phyloP scores from a whole-genome alignment of 2,113 vertebrate genomes.

The Turdus rufiventris region DNA sequence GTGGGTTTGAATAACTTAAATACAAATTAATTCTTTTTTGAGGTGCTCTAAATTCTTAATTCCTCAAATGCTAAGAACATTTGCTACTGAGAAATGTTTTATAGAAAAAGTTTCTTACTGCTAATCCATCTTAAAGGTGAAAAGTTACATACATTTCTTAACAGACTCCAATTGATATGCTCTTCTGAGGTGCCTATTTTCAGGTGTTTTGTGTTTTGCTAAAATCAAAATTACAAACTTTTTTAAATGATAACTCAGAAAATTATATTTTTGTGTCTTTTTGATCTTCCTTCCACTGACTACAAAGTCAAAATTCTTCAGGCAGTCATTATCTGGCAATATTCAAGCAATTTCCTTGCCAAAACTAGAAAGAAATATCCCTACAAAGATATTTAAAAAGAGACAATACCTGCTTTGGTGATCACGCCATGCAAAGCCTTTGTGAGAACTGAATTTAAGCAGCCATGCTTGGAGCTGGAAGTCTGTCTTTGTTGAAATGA shows the following conservation, averaged over 20 bases:
- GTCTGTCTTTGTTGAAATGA: conserved; percentile 29
- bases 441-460: conserved; percentile 31
- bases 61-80: background rate
- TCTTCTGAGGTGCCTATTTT: background rate
- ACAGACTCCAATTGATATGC: background rate
- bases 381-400: conserved; percentile 19
- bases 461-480: background rate
- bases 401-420: conserved; percentile 41
- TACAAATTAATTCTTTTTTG: conserved; percentile 9
- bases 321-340: background rate
- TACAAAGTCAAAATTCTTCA: background rate
- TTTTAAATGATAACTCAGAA: background rate
- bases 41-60: background rate
- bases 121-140: conserved; percentile 5
- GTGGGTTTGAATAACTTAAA: background rate
- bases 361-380: conserved; percentile 13
- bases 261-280: background rate
- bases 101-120: background rate
- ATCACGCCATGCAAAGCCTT: background rate
- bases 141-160: background rate
- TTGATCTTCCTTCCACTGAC: background rate
- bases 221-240: background rate
- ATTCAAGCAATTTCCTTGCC: conserved; percentile 27
- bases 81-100: background rate
- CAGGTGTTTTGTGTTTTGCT: background rate